phyloP scores from a whole-genome alignment of 2,797 vertebrate genomes.

The Arrhamphus sclerolepis region DNA sequence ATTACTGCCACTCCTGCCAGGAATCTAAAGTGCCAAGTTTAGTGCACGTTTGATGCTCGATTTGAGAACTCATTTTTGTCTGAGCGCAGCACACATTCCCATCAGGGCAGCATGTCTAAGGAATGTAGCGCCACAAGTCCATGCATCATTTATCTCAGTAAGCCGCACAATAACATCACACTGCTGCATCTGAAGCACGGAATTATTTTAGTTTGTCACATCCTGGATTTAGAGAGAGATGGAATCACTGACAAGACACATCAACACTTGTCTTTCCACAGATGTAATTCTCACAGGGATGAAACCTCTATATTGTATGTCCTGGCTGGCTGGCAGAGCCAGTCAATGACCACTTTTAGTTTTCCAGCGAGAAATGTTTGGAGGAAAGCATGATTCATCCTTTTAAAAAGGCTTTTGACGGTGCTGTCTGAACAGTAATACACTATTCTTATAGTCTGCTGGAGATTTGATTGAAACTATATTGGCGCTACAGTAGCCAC shows the following conservation, averaged over 20 bases:
- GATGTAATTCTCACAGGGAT: constrained; percentile 26
- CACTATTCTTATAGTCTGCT: constrained; percentile 28
- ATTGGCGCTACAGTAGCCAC: constrained; percentile 23
- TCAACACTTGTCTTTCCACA: constrained; percentile 28
- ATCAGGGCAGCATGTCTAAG: constrained; percentile 20
- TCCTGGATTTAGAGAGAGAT: constrained; percentile 47
- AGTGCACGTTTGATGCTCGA: constrained; percentile 19
- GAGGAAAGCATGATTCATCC: constrained; percentile 55
- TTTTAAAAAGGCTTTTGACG: constrained; percentile 50
- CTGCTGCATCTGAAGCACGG: constrained; percentile 43
- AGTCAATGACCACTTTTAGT: constrained; percentile 38
- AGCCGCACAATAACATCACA: constrained; percentile 27
- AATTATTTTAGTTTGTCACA: constrained; percentile 47
- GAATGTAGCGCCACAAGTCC: constrained; percentile 45
- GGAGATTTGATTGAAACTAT: constrained; percentile 39
- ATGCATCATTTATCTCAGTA: constrained; percentile 48
- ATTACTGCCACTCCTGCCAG: constrained; percentile 16
- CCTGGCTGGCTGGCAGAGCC: constrained; percentile 28
- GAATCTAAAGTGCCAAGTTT: constrained; percentile 17
- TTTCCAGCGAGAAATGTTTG: constrained; percentile 36
- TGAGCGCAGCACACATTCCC: constrained; percentile 25
- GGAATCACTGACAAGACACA: constrained; percentile 27
- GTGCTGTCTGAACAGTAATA: constrained; percentile 46
- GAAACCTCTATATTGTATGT: constrained; percentile 7
- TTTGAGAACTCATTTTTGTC: constrained; percentile 7